Percentiles rank a stretch among this genome's conserved stretches.
These are phyloP conservation scores for Graphium colonna DNA, from an alignment of 2,888 invertebrate species.

Conservation along the genomic window DNA sequence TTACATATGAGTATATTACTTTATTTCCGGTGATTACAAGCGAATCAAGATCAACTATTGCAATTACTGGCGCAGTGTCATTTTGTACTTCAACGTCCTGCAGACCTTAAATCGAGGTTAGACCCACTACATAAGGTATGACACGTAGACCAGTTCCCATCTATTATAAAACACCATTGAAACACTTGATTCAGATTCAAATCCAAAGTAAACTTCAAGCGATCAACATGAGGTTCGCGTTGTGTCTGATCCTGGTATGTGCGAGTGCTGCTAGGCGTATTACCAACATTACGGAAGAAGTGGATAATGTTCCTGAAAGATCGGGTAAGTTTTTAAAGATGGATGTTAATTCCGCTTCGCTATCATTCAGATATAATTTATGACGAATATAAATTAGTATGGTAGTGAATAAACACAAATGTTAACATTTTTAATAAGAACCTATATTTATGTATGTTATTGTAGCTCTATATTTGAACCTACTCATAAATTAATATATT, in stretches of 20 bases:
- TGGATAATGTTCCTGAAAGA: slow-evolving; percentile 34
- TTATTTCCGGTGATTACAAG: slow-evolving; percentile 17
- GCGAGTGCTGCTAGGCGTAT: slow-evolving; percentile 41
- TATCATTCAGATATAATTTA: too few species aligned
- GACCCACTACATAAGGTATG: slow-evolving; percentile 54
- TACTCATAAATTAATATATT: too few species aligned
- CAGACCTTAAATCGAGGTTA: slow-evolving; percentile 42
- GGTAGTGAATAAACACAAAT: too few species aligned
- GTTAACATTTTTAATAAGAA: background rate
- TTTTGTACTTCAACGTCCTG: slow-evolving; percentile 30
- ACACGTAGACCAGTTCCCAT: slow-evolving; percentile 40
- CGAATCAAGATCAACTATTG: slow-evolving; percentile 20
- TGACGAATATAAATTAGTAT: too few species aligned
- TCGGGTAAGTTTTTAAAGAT: slow-evolving; percentile 29
- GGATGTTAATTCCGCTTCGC: background rate
- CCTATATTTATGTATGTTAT: too few species aligned
- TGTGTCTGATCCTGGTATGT: slow-evolving; percentile 43
- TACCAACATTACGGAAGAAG: slow-evolving; percentile 34
- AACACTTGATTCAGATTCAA: slow-evolving; percentile 47
- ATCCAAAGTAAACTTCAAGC: slow-evolving; percentile 32
- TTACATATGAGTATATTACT: background rate
- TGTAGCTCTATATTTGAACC: too few species aligned
- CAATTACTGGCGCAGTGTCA: slow-evolving; percentile 9
- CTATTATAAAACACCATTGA: slow-evolving; percentile 56
- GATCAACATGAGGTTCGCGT: slow-evolving; percentile 38